These are phyloP conservation scores for Bhutanitis thaidina DNA, from an alignment of 2,888 invertebrate genomes.

Conservation along the genomic window DNA sequence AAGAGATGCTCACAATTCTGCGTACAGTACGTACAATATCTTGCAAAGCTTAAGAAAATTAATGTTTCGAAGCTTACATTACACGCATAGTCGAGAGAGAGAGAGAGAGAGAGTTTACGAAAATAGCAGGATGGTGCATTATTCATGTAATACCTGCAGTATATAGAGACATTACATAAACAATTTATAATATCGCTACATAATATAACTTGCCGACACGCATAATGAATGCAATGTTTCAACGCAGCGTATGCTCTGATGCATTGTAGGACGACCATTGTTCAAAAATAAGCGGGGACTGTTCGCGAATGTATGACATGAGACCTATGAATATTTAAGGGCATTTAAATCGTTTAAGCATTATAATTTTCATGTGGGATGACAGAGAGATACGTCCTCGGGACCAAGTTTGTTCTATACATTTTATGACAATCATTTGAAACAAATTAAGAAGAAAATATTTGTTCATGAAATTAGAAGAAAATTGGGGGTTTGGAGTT, in stretches of 20 bases:
- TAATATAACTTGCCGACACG: conserved; percentile 5
- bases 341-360: conserved; percentile 24
- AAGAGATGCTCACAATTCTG: no score
- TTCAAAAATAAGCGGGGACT: conserved; percentile 24
- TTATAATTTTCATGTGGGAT: conserved; percentile 21
- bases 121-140: no score
- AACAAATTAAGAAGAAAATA: no score
- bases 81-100: no score
- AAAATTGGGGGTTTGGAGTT: no score
- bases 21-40: no score
- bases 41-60: no score
- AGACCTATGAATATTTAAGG: conserved; percentile 25
- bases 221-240: conserved; percentile 26
- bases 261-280: conserved; percentile 23
- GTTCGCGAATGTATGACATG: conserved; percentile 18
- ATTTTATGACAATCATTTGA: no score
- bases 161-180: conserved; percentile 1
- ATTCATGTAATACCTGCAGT: conserved; percentile 2
- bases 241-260: conserved; percentile 7
- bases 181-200: conserved; percentile 7
- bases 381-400: neutral
- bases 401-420: neutral
- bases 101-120: no score
- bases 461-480: no score
- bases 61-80: no score